Evolutionary conservation across 2,113 vertebrate species (phyloP).

Genomic region (Thymallus thymallus): DNA sequence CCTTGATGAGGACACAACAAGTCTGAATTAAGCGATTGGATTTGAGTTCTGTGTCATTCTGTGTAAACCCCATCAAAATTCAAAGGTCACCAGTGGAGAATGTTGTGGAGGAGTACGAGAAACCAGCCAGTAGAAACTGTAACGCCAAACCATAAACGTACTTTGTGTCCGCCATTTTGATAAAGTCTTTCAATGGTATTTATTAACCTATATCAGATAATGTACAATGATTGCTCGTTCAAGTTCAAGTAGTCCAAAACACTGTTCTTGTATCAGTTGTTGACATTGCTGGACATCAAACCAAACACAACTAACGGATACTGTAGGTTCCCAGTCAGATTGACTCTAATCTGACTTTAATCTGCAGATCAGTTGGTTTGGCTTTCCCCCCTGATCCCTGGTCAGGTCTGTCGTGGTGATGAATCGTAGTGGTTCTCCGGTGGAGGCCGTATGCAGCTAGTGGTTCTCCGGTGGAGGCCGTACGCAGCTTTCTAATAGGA

Average conservation of each 20-base stretch:
- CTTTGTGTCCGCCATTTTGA: background rate
- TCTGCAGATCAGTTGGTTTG: background rate
- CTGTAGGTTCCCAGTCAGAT: background rate
- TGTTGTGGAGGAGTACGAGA: background rate
- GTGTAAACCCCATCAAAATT: background rate
- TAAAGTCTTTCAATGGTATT: background rate
- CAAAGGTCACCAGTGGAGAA: background rate
- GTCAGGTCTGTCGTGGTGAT: background rate
- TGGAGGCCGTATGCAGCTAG: background rate
- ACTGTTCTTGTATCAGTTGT: background rate
- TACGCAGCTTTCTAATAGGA: constrained; percentile 56
- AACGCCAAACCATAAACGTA: background rate
- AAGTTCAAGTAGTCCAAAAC: background rate
- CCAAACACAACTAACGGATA: background rate
- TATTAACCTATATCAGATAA: background rate
- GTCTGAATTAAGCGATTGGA: background rate
- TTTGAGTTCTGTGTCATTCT: background rate
- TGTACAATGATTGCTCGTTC: background rate
- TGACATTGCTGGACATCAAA: background rate
- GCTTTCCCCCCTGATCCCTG: background rate
- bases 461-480: background rate
- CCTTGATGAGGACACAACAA: background rate
- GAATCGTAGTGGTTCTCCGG: background rate
- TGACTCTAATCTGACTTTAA: background rate
- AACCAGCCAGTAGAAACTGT: background rate